Evolutionary conservation across 2,113 vertebrate species (phyloP), one percentile per base, ranked within the genome.

Genomic region (Tretioscincus oriximinensis): DNA sequence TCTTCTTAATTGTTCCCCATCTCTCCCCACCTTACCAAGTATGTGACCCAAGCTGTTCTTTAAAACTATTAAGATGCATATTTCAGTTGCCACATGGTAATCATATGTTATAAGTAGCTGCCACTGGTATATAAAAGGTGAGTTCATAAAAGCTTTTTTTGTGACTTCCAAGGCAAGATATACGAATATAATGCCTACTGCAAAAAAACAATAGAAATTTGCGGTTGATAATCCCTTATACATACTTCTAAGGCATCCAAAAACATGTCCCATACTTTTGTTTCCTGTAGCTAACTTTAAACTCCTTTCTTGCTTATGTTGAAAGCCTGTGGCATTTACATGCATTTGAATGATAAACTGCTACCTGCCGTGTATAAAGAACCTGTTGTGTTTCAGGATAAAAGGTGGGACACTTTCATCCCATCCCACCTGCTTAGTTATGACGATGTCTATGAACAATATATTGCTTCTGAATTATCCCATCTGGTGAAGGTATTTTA

Each of bases 321-420:
- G 49, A 6, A 45, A n/a, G 71, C n/a, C 22, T 73, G 5, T 31
- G 73, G 6, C 26, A 45, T 81, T 88, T 71, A 51, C 3, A 65
- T 5, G 21, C 0, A 41, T 80, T 84, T 81, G 68, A 84, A 80
- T 81, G 26, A 35, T 3, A 81, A 10, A 7, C 71, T 20, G 26
- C 29, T 3, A 72, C 49, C 61, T 78, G 9, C 20, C 70, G 9
- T 74, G 29, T 76, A 84, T 58, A 80, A 58, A 29, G 22, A 84
- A 73, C 14, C 20, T 77, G 47, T 71, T 82, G 61, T 20, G 64
- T 22, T 12, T 63, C 47, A 1, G 12, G 28, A 74, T 22, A 78
- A 67, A 68, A 86, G 80, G 81, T 31, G 7, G 10, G 14, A 1
- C 1, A 45, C 5, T 81, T 84, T 63, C 73, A 75, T 66, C 21